These are phyloP conservation scores for Protobothrops mucrosquamatus DNA, from an alignment of 2,113 vertebrate genomes.

Conservation along the genomic window DNA sequence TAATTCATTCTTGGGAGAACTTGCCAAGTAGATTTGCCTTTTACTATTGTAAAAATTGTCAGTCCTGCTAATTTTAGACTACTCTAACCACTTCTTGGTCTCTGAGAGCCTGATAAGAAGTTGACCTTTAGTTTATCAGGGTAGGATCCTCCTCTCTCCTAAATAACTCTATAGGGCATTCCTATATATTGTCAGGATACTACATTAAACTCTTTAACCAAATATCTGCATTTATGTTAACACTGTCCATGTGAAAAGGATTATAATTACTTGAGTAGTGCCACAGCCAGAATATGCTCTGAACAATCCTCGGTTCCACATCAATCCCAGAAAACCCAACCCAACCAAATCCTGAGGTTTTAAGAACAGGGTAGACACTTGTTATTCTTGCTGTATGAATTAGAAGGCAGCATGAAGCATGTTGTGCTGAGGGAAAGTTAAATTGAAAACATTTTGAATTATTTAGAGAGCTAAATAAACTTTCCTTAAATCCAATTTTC, in stretches of 20 bases:
- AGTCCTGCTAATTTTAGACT: background rate
- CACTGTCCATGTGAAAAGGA: slow-evolving; percentile 11
- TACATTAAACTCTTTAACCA: slow-evolving; percentile 3
- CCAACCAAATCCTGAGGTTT: slow-evolving; percentile 13
- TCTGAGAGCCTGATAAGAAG: background rate
- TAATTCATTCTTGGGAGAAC: background rate
- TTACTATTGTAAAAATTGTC: background rate
- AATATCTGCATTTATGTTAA: background rate
- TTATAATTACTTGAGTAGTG: slow-evolving; percentile 22
- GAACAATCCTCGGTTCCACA: slow-evolving; percentile 12
- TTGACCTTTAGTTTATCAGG: background rate
- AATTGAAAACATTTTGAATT: slow-evolving; percentile 47
- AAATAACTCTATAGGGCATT: slow-evolving; percentile 21
- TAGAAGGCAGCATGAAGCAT: slow-evolving; percentile 42
- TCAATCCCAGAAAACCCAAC: background rate
- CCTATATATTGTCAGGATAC: slow-evolving; percentile 19
- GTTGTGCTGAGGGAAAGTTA: background rate
- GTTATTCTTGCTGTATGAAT: slow-evolving; percentile 28
- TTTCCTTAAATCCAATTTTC: slow-evolving; percentile 57
- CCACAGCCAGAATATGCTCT: slow-evolving; percentile 32
- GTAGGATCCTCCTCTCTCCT: background rate
- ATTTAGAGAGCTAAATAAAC: slow-evolving; percentile 59
- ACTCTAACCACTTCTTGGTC: background rate
- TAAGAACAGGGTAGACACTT: background rate
- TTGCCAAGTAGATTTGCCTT: background rate